Conservation (phyloP, 2,888 invertebrate species). For the Mythimna loreyi region DNA sequence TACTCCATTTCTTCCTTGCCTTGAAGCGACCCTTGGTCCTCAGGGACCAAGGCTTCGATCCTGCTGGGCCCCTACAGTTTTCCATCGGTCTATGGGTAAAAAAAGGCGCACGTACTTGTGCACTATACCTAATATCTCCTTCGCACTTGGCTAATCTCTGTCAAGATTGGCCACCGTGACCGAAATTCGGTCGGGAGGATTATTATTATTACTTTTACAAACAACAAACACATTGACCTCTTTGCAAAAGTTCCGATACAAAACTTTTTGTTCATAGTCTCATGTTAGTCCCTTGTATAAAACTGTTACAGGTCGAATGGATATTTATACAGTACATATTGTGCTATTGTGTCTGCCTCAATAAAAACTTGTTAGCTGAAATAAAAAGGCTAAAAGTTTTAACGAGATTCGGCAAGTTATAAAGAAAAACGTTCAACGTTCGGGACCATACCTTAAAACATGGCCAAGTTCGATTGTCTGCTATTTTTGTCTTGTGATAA, state of each 20-base stretch:
- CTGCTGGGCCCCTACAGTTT: too few relatives aligned
- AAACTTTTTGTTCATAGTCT: not conserved
- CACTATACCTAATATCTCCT: too few relatives aligned
- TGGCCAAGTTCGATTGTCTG: constrained; percentile 10
- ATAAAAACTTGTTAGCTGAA: constrained; percentile 58
- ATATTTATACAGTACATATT: constrained; percentile 36
- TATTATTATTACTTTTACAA: too few relatives aligned
- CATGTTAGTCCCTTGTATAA: not conserved
- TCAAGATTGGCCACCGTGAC: too few relatives aligned
- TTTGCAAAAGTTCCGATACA: not conserved
- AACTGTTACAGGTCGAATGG: constrained; percentile 12
- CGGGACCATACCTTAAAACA: constrained; percentile 24
- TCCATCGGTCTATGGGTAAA: too few relatives aligned
- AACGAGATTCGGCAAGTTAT: constrained; percentile 58
- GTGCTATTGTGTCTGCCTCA: constrained; percentile 42
- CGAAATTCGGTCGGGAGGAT: too few relatives aligned
- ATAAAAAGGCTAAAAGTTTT: constrained; percentile 62
- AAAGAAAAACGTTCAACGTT: constrained; percentile 38
- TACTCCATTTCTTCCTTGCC: too few relatives aligned
- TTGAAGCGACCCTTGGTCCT: too few relatives aligned
- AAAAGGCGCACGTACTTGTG: too few relatives aligned
- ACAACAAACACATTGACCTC: not conserved
- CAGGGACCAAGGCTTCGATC: too few relatives aligned
- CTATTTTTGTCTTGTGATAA: constrained; percentile 10
- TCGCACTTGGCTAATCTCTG: too few relatives aligned